Conservation (phyloP, 2,113 vertebrate genomes). For the Podocnemis expansa region DNA sequence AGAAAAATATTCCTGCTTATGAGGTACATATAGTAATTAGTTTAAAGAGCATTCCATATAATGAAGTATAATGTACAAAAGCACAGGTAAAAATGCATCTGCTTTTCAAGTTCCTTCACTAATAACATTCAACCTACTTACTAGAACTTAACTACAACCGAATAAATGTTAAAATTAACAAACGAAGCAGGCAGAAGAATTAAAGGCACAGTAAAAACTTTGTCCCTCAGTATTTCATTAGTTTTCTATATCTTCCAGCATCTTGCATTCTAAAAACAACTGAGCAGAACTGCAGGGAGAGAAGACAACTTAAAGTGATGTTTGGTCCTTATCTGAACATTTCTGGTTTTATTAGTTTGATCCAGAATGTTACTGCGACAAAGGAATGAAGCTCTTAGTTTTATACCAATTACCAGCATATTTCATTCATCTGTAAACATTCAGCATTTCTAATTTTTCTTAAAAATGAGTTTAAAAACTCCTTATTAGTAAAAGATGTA, state of each 20-base stretch:
- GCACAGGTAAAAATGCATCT: not conserved
- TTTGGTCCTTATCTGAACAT: rapidly evolving
- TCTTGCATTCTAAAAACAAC: not conserved
- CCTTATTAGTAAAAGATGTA: not conserved
- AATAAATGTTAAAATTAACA: slow-evolving; percentile 7
- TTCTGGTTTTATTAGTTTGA: not conserved
- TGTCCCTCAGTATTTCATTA: not conserved
- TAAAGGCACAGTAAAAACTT: not conserved
- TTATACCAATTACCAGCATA: not conserved
- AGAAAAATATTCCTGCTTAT: slow-evolving; percentile 31
- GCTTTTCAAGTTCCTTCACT: not conserved
- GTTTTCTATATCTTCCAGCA: not conserved
- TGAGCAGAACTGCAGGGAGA: not conserved
- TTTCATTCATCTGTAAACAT: not conserved
- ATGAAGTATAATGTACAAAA: slow-evolving; percentile 32
- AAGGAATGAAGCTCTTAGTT: not conserved
- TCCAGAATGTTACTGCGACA: not conserved
- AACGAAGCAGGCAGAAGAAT: not conserved
- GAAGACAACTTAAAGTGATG: not conserved
- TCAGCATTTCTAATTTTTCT: not conserved
- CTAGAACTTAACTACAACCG: not conserved
- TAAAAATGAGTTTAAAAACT: slow-evolving; percentile 6
- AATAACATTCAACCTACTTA: not conserved
- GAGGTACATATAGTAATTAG: slow-evolving; percentile 2
- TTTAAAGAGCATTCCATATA: slow-evolving; percentile 18